A percentile compares a stretch with the other conserved stretches of the same genome.
phyloP scores from a whole-genome alignment of 2,888 invertebrate genomes.

The Agrotis puta region DNA sequence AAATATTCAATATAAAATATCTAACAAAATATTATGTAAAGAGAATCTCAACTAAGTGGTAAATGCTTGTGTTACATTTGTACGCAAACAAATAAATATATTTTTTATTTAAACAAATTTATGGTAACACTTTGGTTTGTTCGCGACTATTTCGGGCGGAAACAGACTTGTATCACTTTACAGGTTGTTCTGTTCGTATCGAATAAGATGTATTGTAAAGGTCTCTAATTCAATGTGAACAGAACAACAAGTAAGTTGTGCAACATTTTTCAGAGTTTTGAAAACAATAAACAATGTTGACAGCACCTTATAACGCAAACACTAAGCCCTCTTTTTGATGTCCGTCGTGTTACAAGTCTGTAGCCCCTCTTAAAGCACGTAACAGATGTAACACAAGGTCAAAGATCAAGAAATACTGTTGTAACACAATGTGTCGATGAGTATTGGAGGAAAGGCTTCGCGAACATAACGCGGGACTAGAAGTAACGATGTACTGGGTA shows the following conservation, averaged over 20 bases:
- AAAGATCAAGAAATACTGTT: constrained; percentile 63
- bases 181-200: too few relatives aligned
- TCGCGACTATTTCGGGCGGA: constrained; percentile 27
- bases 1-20: constrained; percentile 55
- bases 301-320: not conserved
- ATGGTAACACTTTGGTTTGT: constrained; percentile 49
- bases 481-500: constrained; percentile 67
- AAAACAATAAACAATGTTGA: constrained; percentile 3
- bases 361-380: not conserved
- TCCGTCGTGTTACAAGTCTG: constrained; percentile 10
- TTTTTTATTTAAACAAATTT: not conserved
- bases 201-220: too few relatives aligned
- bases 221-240: not conserved
- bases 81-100: constrained; percentile 28
- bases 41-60: constrained; percentile 64
- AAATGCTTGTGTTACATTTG: constrained; percentile 51
- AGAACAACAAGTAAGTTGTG: not conserved
- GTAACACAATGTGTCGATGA: constrained; percentile 69
- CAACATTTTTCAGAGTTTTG: not conserved
- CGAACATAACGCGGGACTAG: constrained; percentile 81
- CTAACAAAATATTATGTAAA: constrained; percentile 66
- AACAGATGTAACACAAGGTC: constrained; percentile 54
- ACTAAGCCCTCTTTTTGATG: too few relatives aligned
- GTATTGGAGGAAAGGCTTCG: constrained; percentile 75
- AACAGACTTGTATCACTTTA: constrained; percentile 26